Evolutionary conservation across 2,888 invertebrate species (phyloP).

Genomic region (Drosophila meridionalis): DNA sequence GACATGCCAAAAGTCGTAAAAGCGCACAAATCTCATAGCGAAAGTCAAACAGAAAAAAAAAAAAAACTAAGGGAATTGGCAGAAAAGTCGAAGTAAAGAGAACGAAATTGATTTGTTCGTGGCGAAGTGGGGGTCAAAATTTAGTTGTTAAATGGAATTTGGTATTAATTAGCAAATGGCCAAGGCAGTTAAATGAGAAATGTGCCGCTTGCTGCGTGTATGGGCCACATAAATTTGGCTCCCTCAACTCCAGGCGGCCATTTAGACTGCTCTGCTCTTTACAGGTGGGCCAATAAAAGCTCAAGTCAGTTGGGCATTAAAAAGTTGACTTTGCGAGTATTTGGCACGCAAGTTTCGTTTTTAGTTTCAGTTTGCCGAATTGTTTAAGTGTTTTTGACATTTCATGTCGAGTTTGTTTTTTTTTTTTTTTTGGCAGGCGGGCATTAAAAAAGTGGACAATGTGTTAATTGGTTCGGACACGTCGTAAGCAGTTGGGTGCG

Average conservation of each 20-base stretch:
- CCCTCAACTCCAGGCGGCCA: conserved; percentile 8
- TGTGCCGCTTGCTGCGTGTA: conserved; percentile 71
- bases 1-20: conserved; percentile 76
- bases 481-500: conserved; percentile 42
- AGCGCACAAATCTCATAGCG: conserved; percentile 70
- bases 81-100: conserved; percentile 40
- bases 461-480: conserved; percentile 76
- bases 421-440: not conserved
- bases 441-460: conserved; percentile 73
- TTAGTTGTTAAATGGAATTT: conserved; percentile 77
- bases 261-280: not conserved
- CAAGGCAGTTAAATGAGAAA: conserved; percentile 79
- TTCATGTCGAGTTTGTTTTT: conserved; percentile 20
- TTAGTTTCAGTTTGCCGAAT: conserved; percentile 41
- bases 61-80: not conserved
- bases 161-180: conserved; percentile 83
- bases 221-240: conserved; percentile 63
- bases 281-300: conserved; percentile 60
- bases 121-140: conserved; percentile 45
- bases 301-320: conserved; percentile 60
- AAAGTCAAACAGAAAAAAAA: conserved; percentile 49
- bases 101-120: conserved; percentile 74
- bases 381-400: conserved; percentile 72
- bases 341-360: conserved; percentile 66
- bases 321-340: conserved; percentile 67